Conservation (phyloP, 2,797 vertebrate genomes). For the Fistularia tabacaria region DNA sequence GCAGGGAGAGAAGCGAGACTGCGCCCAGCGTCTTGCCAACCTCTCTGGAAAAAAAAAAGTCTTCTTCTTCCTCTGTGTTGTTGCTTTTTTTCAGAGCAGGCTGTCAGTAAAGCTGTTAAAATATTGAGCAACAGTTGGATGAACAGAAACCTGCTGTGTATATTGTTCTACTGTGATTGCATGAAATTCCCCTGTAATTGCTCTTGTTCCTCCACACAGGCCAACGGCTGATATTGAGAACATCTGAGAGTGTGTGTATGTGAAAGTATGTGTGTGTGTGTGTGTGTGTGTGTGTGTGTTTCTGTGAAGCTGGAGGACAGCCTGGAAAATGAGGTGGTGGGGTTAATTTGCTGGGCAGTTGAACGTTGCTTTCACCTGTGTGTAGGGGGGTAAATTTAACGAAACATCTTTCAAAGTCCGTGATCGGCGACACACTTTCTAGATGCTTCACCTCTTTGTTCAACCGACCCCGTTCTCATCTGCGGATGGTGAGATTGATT, state of each 20-base stretch:
- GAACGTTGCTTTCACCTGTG: conserved; percentile 44
- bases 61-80: conserved; percentile 34
- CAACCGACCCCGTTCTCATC: neutral
- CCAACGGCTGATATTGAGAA: conserved; percentile 55
- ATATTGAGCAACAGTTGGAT: conserved; percentile 53
- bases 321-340: conserved; percentile 47
- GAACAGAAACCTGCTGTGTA: conserved; percentile 52
- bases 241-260: conserved; percentile 51
- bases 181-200: conserved; percentile 59
- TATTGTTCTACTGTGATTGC: conserved; percentile 65
- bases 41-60: conserved; percentile 13
- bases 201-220: conserved; percentile 43
- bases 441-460: neutral
- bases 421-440: neutral
- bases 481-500: too few species aligned
- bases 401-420: neutral
- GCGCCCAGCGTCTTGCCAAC: neutral
- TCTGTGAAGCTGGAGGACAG: conserved; percentile 28
- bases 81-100: conserved; percentile 28
- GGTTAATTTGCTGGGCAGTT: conserved; percentile 31
- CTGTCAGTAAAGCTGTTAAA: conserved; percentile 40
- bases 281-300: conserved; percentile 13
- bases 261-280: conserved; percentile 11
- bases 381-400: neutral
- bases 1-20: conserved; percentile 16